A percentile compares a stretch with the other conserved stretches of the same genome.
Evolutionary conservation across 2,113 vertebrate species (phyloP).

Genomic region (Plectropomus leopardus): DNA sequence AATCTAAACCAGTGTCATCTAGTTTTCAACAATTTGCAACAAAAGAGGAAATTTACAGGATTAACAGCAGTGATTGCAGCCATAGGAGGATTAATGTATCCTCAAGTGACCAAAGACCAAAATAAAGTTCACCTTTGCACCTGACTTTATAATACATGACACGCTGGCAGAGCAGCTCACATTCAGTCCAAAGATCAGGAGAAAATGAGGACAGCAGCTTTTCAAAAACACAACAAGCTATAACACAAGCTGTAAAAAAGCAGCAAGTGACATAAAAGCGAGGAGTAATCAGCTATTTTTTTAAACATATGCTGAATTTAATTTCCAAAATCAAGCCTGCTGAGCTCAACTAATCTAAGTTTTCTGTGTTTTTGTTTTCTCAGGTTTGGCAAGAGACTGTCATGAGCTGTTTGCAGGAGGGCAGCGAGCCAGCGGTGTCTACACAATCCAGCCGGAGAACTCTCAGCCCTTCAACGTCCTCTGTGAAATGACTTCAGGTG

Average conservation of each 20-base stretch:
- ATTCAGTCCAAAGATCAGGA: constrained; percentile 66
- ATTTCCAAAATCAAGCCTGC: background rate
- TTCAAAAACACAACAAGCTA: constrained; percentile 6
- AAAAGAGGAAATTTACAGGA: background rate
- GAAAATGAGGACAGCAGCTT: constrained; percentile 26
- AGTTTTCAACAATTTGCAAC: background rate
- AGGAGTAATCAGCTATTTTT: too few relatives aligned
- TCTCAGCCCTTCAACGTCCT: constrained; percentile 86
- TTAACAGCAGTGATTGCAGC: background rate
- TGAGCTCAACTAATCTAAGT: background rate
- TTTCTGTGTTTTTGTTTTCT: background rate
- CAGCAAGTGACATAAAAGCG: too few relatives aligned
- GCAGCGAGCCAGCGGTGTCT: constrained; percentile 84
- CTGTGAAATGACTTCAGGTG: constrained; percentile 89
- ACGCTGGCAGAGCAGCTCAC: constrained; percentile 53
- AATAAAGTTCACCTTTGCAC: constrained; percentile 64
- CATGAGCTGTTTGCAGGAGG: constrained; percentile 86
- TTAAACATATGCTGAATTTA: too few relatives aligned
- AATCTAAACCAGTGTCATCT: background rate
- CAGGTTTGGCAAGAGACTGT: constrained; percentile 85
- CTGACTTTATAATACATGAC: constrained; percentile 14
- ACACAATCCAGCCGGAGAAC: constrained; percentile 85
- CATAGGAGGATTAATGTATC: background rate
- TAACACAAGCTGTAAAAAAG: too few relatives aligned
- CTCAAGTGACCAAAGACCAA: constrained; percentile 7